Base-by-base conservation (phyloP, 1,140 invertebrate species). In the Hyles euphorbiae region DNA sequence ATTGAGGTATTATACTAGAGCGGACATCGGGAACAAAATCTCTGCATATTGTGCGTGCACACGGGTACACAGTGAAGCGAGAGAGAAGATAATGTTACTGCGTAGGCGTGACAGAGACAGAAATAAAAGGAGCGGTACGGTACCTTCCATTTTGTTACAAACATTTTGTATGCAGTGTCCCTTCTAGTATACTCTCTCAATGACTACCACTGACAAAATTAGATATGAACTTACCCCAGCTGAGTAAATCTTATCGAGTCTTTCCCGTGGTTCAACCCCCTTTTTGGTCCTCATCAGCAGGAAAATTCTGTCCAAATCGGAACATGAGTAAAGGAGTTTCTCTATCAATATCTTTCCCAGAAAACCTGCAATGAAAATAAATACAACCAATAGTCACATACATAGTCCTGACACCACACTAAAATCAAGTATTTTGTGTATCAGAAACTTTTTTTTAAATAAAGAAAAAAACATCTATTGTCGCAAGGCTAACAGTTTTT, bases 341-440 rank as follows among this genome's bases (percentile, higher is more conserved):
- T 96, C 95, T 2, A 96, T 91, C 6, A 97, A 83, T n/a, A 0
- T 94, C 93, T 86, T 96, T 96, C 96, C 96, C 78, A 96, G 92
- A 75, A 97, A 97, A 44, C 96, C 96, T 65, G 94, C 3, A 76
- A 74, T 22, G 22, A 22, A 22, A 22, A 22, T 22, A 22, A 22
- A 22, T 22, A 22, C 22, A 22, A 0, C 22, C 22, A 22, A 22
- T 22, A 22, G 22, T 22, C 22, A 22, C 22, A 22, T 22, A 22
- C 22, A 22, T 22, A 22, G 22, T 22, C 22, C 22, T 22, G 22
- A 22, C 22, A 22, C 22, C 22, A 22, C 22, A 22, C 1, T 32
- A 32, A 73, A 94, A 22, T 86, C 11, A 48, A n/a, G n/a, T 12
- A 12, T n/a, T n/a, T n/a, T n/a, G n/a, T n/a, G n/a, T n/a, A n/a